Conservation (phyloP, 2,113 vertebrate species). For the Chitala chitala region DNA sequence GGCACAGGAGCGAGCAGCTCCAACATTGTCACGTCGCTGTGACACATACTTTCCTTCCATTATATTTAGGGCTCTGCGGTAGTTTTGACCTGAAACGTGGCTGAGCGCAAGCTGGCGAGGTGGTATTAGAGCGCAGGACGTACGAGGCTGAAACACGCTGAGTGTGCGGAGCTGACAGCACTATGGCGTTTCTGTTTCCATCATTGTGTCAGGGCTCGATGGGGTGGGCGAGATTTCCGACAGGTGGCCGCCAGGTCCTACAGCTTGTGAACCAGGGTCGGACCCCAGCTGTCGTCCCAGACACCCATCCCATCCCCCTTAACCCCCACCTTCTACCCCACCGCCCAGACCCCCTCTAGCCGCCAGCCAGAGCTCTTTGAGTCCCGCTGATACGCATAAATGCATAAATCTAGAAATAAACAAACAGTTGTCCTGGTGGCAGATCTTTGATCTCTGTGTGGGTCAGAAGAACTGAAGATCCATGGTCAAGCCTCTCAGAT, state of each 20-base stretch:
- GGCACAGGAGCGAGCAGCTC: too few species aligned
- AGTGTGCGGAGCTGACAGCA: not conserved
- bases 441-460: conserved; percentile 30
- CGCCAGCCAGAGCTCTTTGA: conserved; percentile 56
- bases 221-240: conserved; percentile 20
- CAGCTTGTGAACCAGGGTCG: conserved; percentile 32
- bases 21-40: too few species aligned
- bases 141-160: too few species aligned
- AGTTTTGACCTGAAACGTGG: too few species aligned
- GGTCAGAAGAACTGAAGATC: not conserved
- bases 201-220: not conserved
- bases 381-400: conserved; percentile 55
- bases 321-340: conserved; percentile 33
- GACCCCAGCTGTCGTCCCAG: conserved; percentile 54
- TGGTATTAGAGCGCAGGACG: too few species aligned
- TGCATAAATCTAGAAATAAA: conserved; percentile 59
- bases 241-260: conserved; percentile 39
- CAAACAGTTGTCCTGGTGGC: conserved; percentile 20
- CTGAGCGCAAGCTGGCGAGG: too few species aligned
- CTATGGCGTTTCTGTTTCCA: not conserved
- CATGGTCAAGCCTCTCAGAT: conserved; percentile 19
- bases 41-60: too few species aligned
- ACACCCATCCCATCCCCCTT: not conserved
- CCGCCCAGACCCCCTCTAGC: conserved; percentile 19
- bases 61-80: too few species aligned